Base-by-base conservation (phyloP, 2,888 invertebrate species). In the Amiota mariae region DNA sequence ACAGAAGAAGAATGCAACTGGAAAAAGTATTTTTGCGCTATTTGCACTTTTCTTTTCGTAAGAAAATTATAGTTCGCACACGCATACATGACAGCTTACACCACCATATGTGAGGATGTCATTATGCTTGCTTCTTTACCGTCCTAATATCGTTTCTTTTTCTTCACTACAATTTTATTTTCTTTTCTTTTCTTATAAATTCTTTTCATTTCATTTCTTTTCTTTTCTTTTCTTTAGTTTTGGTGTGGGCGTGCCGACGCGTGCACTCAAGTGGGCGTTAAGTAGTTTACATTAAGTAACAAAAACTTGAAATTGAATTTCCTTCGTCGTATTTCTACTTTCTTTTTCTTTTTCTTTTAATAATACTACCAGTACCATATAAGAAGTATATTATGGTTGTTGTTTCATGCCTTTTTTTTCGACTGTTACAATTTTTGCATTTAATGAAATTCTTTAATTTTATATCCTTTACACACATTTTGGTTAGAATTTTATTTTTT, bases 241-340 rank as follows among this genome's bases (percentile, higher is more conserved):
- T 61, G n/a, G 46, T 49, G 72, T 13, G 49, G 36, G 75, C 68
- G 64, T 68, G 79, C 78, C 77, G 82, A 79, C n/a, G 9, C 11
- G 11, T 64, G 48, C n/a, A 2, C 36, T 8, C 48, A 48, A 48
- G 64, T 48, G 48, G 82, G 78, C 75, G 78, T 84, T 84, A 84
- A 85, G 82, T 85, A 85, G 84, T 82, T 84, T 82, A 80, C 76
- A 82, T 85, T 82, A 85, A 85, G 82, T 82, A 85, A 85, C 82
- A 82, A 82, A 24, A 82, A 85, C 84, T 85, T 82, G 78, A 82
- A 82, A 82, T 82, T 85, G 82, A 84, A 82, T 82, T 82, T 82
- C 18, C 6, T 84, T 79, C 81, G 36, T 36, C 36, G 36, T 36
- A 6, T 80, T 74, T 79, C 79, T 81, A 85, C 80, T 79, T 49